phyloP scores from a whole-genome alignment of 2,113 vertebrate genomes.

The Syngnathus scovelli region DNA sequence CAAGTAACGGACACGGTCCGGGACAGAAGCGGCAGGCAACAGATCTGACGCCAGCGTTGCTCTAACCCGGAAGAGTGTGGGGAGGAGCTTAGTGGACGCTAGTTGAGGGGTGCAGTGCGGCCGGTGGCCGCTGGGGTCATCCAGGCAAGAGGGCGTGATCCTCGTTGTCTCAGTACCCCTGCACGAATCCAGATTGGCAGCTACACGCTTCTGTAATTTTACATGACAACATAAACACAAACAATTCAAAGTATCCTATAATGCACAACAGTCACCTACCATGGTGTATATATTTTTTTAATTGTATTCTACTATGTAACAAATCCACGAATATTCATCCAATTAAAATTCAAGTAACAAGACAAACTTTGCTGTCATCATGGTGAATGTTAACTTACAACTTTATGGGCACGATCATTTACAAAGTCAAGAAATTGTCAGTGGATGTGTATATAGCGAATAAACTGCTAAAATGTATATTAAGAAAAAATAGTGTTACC shows the following conservation, averaged over 20 bases:
- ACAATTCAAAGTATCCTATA: not conserved
- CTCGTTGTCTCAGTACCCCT: too few species aligned
- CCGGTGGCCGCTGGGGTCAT: too few species aligned
- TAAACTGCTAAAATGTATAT: conserved; percentile 1
- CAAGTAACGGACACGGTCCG: too few species aligned
- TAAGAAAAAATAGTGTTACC: not conserved
- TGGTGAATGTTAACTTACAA: not conserved
- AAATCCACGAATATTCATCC: conserved; percentile 32
- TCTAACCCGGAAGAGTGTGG: too few species aligned
- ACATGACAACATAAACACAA: not conserved
- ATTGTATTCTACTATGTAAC: conserved; percentile 47
- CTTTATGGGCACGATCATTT: not conserved
- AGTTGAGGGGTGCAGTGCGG: too few species aligned
- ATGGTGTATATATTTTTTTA: conserved; percentile 27
- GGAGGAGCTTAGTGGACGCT: too few species aligned
- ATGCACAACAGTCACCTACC: not conserved
- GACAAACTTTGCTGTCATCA: conserved; percentile 7
- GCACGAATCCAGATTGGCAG: too few species aligned
- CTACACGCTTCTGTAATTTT: too few species aligned
- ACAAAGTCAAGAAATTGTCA: not conserved
- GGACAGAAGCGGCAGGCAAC: too few species aligned
- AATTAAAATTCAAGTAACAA: conserved; percentile 63
- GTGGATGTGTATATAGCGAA: conserved; percentile 23
- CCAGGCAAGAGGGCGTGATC: too few species aligned
- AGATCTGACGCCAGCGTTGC: too few species aligned